A percentile compares a stretch with the other conserved stretches of the same genome.
Evolutionary conservation across 2,113 vertebrate species (phyloP).

Genomic region (Psammodynastes pulverulentus): DNA sequence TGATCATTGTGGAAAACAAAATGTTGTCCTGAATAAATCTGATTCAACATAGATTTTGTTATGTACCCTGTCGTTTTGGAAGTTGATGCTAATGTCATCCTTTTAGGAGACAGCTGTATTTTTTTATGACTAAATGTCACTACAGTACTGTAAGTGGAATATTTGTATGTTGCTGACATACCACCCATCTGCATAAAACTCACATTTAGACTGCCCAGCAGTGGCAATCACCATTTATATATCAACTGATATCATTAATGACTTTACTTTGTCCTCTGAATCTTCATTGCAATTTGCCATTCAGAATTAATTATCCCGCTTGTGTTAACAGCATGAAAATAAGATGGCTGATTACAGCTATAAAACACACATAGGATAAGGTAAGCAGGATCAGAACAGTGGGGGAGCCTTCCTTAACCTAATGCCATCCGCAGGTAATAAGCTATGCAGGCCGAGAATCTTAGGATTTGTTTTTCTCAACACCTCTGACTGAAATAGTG

Average conservation of each 20-base stretch:
- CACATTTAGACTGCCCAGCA: neutral
- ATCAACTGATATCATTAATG: slow-evolving; percentile 11
- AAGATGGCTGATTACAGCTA: neutral
- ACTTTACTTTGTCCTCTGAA: slow-evolving; percentile 21
- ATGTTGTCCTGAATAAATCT: neutral
- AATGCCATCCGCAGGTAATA: neutral
- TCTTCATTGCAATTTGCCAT: slow-evolving; percentile 5
- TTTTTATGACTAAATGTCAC: neutral
- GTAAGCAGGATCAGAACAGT: neutral
- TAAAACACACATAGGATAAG: neutral
- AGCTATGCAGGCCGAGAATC: neutral
- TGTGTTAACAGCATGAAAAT: neutral
- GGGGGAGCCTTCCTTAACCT: neutral
- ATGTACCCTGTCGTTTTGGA: neutral
- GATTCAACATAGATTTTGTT: neutral
- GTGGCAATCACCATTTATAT: neutral
- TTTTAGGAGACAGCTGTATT: neutral
- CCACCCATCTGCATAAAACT: neutral
- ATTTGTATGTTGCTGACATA: neutral
- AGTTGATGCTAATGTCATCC: neutral
- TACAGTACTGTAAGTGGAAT: neutral
- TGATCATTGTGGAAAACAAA: neutral
- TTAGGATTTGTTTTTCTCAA: neutral
- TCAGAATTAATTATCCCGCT: slow-evolving; percentile 19
- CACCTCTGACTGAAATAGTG: neutral